Conservation (phyloP, 2,797 vertebrate species). For the Molossus molossus region DNA sequence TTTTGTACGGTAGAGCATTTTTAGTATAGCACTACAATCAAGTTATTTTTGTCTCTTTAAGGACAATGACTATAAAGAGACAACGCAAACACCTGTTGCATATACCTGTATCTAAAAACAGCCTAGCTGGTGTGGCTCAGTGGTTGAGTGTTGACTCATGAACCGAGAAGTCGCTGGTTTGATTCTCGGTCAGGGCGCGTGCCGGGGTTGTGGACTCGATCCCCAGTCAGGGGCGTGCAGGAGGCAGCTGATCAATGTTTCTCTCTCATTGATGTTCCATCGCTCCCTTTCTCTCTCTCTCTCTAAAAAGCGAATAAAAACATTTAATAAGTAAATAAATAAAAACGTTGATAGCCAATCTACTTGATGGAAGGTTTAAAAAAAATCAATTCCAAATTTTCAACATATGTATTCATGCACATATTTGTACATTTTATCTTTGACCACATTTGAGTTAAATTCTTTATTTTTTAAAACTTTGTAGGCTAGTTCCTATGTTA, state of each 20-base stretch:
- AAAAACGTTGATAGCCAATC: neutral
- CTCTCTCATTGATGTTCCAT: too few species aligned
- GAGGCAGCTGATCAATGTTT: too few species aligned
- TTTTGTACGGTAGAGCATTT: conserved; percentile 32
- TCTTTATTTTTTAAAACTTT: neutral
- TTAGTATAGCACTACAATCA: conserved; percentile 5
- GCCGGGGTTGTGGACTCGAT: too few species aligned
- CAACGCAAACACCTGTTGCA: conserved; percentile 55
- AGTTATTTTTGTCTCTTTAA: conserved; percentile 2
- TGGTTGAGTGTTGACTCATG: too few species aligned
- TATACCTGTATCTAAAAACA: neutral
- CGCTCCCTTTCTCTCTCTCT: too few species aligned
- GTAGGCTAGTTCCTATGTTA: neutral
- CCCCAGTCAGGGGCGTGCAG: too few species aligned
- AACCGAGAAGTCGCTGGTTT: too few species aligned
- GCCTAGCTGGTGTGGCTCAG: too few species aligned
- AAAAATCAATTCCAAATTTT: neutral
- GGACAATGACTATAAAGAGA: neutral
- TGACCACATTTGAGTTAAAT: conserved; percentile 1
- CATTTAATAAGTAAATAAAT: too few species aligned
- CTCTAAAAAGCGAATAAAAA: too few species aligned
- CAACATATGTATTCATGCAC: neutral
- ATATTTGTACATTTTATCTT: conserved; percentile 45
- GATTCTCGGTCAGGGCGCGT: too few species aligned
- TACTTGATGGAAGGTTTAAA: neutral